These are phyloP conservation scores for Catotricha subobsoleta DNA, from an alignment of 2,888 invertebrate genomes.

Conservation along the genomic window DNA sequence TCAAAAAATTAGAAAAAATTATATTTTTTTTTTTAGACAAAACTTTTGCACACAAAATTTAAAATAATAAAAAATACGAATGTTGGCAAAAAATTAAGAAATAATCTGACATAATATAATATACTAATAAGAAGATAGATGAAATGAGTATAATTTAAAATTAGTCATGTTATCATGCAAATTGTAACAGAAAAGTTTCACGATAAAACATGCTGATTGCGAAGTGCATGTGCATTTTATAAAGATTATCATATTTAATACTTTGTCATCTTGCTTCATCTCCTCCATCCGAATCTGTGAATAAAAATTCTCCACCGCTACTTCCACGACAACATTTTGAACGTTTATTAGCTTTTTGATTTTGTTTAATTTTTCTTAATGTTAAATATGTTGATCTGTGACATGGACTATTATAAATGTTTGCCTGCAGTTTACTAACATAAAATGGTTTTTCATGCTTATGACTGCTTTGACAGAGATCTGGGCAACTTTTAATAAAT, in stretches of 20 bases:
- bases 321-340: not conserved
- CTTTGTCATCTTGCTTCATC: constrained; percentile 15
- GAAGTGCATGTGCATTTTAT: no score
- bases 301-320: not conserved
- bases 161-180: no score
- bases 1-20: no score
- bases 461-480: not conserved
- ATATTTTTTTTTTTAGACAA: no score
- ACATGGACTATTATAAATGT: constrained; percentile 9
- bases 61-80: no score
- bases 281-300: constrained; percentile 5
- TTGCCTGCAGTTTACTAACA: constrained; percentile 1
- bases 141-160: no score
- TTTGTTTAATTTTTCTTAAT: constrained; percentile 12
- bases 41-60: no score
- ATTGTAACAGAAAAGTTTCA: no score
- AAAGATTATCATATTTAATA: constrained; percentile 9
- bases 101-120: no score
- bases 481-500: not conserved
- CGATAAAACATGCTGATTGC: no score
- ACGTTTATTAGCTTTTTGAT: constrained; percentile 8
- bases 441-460: not conserved
- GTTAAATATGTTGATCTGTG: constrained; percentile 12
- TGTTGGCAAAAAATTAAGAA: no score
- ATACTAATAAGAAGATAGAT: no score